Base-by-base conservation (phyloP, 1,140 invertebrate species). In the Pachyrhynchus sulphureomaculatus region DNA sequence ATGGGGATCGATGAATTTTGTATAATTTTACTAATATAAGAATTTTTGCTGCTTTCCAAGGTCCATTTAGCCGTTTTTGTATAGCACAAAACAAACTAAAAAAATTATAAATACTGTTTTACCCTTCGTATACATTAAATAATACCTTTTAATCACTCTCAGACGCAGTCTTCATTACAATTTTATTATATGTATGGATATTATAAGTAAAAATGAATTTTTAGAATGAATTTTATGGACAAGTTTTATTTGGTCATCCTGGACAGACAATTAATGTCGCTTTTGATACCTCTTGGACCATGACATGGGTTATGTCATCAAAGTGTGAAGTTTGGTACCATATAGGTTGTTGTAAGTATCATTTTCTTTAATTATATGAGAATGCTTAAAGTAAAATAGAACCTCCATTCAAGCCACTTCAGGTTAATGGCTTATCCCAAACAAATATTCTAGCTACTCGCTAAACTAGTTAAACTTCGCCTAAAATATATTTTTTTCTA, bases 211-310 rank as follows among this genome's bases (percentile, higher is more conserved):
- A n/a, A n/a, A n/a, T n/a, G n/a, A n/a, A 29, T 29, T 75, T 79
- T 62, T 65, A 88, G 86, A 78, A 79, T 23, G 86, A 89, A 74
- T 89, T 88, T 72, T 89, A 85, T 76, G 86, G 84, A 18, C 70
- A 74, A 33, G 82, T 88, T 53, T 68, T 74, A 6, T 79, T 88
- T 61, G 87, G 87, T 56, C 78, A 80, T 48, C 87, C 87, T 15
- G 76, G 79, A 6, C 83, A 88, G 73, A 67, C 68, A 13, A 85
- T 90, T 64, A 83, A 83, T 56, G 83, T 90, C 4, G 78, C 85
- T 45, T 89, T 90, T 76, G 87, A 89, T 66, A 85, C 86, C 9
- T 82, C 86, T 1, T 89, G 86, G 72, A 78, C 80, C 5, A 84
- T 88, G 60, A 74, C 84, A 2, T 89, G 86, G 84, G 73, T 90